Conservation (phyloP, 1,140 invertebrate species). For the Apis cerana region DNA sequence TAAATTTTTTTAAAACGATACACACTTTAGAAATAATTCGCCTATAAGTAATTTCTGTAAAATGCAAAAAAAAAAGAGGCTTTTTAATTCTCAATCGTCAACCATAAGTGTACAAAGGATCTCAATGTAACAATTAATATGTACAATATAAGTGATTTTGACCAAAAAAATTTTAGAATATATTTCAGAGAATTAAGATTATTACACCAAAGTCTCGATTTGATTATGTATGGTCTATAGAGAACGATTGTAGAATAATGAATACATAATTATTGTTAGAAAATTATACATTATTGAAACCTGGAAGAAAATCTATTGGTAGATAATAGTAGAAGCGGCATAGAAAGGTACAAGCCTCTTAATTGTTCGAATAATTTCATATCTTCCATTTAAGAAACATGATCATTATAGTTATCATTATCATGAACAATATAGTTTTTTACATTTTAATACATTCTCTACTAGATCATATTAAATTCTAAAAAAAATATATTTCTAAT, state of each 20-base stretch:
- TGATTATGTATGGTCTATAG: slow-evolving; percentile 45
- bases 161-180: slow-evolving; percentile 54
- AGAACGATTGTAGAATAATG: slow-evolving; percentile 35
- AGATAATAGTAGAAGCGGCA: slow-evolving; percentile 7
- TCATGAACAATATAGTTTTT: background rate
- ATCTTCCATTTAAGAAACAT: background rate
- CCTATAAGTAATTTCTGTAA: background rate
- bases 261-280: slow-evolving; percentile 47
- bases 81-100: background rate
- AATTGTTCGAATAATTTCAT: background rate
- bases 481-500: background rate
- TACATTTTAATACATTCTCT: background rate
- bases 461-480: background rate
- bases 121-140: slow-evolving; percentile 48
- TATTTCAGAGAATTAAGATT: slow-evolving; percentile 47
- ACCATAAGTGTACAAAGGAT: slow-evolving; percentile 32
- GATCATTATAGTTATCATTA: background rate
- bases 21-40: slow-evolving; percentile 6
- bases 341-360: slow-evolving; percentile 1
- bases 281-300: slow-evolving; percentile 52
- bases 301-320: slow-evolving; percentile 37
- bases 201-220: slow-evolving; percentile 45
- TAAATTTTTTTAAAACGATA: background rate
- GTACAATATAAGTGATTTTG: slow-evolving; percentile 53
- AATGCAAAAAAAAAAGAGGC: background rate